Evolutionary conservation across 2,888 invertebrate genomes (phyloP).

Genomic region (Arrhopalites spinosus): DNA sequence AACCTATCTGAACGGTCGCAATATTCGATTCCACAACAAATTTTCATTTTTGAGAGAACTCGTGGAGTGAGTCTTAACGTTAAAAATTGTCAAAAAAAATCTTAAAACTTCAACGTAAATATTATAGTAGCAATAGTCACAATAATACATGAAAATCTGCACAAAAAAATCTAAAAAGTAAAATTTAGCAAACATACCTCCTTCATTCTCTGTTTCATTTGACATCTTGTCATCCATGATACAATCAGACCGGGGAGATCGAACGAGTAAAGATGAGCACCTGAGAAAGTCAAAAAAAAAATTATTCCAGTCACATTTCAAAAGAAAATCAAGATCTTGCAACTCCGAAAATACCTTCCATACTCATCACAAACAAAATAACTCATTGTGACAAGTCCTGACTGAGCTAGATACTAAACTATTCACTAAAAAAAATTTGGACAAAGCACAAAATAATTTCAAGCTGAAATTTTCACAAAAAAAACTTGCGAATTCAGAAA

Average conservation of each 20-base stretch:
- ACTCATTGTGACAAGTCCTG: constrained; percentile 10
- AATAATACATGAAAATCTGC: no score
- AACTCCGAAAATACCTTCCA: constrained; percentile 24
- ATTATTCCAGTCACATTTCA: not conserved
- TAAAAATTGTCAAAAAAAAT: no score
- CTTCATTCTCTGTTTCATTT: constrained; percentile 47
- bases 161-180: no score
- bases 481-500: not conserved
- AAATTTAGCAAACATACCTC: constrained; percentile 28
- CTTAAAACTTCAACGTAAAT: no score
- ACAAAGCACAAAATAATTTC: not conserved
- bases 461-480: no score
- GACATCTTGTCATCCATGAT: constrained; percentile 52
- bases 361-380: constrained; percentile 29
- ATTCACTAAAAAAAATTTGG: not conserved
- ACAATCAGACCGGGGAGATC: constrained; percentile 62
- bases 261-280: constrained; percentile 77
- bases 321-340: not conserved
- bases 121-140: no score
- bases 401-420: constrained; percentile 1
- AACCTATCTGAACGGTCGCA: no score
- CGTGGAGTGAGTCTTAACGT: no score
- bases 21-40: no score
- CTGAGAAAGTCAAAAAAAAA: constrained; percentile 58
- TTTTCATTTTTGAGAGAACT: no score